Conservation (phyloP, 2,113 vertebrate species). For the Malaclemys terrapin region DNA sequence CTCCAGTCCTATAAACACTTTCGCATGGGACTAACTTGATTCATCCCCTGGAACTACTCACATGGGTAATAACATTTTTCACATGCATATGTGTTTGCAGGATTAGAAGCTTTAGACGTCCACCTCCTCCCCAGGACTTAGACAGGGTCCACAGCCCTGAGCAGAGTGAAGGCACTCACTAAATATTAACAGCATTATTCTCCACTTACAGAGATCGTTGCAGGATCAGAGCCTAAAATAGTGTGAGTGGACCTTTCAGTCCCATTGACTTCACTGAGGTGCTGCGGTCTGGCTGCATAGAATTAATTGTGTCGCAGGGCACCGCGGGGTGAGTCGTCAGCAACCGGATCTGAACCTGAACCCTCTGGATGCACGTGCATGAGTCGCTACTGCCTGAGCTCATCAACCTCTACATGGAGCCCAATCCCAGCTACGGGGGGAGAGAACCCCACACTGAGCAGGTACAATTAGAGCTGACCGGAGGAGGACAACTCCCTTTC, state of each 20-base stretch:
- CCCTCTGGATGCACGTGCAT: too few species aligned
- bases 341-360: neutral
- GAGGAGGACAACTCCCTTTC: neutral
- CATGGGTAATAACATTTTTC: neutral
- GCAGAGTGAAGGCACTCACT: neutral
- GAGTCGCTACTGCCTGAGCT: neutral
- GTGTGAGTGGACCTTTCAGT: too few species aligned
- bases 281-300: neutral
- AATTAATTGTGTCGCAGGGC: neutral
- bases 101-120: too few species aligned
- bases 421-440: neutral
- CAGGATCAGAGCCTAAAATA: too few species aligned
- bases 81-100: neutral
- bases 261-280: neutral
- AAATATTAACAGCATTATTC: too few species aligned
- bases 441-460: neutral
- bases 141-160: too few species aligned
- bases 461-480: neutral
- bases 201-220: too few species aligned
- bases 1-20: neutral
- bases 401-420: neutral
- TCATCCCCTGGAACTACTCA: neutral
- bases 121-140: too few species aligned
- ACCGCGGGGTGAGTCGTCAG: accelerated
- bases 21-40: neutral